Conservation (phyloP, 2,797 vertebrate species). For the Syndactyla subalaris region DNA sequence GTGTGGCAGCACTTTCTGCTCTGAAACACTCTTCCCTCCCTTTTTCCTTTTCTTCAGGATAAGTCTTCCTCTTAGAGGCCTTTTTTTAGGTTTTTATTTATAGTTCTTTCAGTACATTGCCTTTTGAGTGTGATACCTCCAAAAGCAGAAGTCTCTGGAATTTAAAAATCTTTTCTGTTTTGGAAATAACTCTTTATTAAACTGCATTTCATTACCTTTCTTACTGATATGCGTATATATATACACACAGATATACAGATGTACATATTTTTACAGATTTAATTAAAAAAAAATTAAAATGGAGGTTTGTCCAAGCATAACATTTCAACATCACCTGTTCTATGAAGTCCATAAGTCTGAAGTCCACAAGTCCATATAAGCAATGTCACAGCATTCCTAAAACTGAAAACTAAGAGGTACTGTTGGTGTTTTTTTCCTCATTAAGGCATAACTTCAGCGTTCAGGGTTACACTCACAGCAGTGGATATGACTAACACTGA, state of each 20-base stretch:
- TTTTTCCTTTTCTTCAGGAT: slow-evolving; percentile 39
- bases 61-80: slow-evolving; percentile 9
- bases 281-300: background rate
- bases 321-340: background rate
- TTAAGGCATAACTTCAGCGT: background rate
- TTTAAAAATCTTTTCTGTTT: background rate
- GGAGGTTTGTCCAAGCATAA: background rate
- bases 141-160: slow-evolving; percentile 6
- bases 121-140: slow-evolving; percentile 14
- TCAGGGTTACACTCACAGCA: background rate
- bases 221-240: background rate
- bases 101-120: slow-evolving; percentile 27
- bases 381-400: background rate
- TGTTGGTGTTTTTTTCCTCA: background rate
- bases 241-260: too few species aligned
- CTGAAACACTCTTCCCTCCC: background rate
- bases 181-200: slow-evolving; percentile 16
- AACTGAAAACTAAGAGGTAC: background rate
- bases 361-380: background rate
- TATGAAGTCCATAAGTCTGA: background rate
- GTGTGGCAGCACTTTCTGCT: slow-evolving; percentile 19
- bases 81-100: slow-evolving; percentile 29
- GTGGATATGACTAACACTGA: background rate
- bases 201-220: background rate
- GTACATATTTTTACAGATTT: background rate